phyloP scores from a whole-genome alignment of 1,140 invertebrate genomes.

The Chironomus striatipennis region DNA sequence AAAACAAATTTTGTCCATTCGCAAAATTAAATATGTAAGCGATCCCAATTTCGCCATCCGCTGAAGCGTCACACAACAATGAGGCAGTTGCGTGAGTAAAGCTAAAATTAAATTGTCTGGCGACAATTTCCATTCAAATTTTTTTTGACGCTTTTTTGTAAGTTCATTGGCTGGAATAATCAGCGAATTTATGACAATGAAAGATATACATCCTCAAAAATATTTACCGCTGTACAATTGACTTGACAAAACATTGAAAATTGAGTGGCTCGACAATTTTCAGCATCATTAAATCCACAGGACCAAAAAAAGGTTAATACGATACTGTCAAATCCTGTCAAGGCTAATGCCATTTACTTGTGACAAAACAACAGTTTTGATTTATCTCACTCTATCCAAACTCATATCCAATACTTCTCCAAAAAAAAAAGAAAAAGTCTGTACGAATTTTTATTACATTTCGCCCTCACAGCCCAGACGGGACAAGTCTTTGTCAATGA shows the following conservation, averaged over 20 bases:
- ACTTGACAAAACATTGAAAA: neutral
- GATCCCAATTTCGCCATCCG: neutral
- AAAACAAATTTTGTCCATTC: slow-evolving; percentile 5
- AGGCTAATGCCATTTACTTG: no score
- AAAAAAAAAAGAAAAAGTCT: no score
- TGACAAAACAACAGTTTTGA: no score
- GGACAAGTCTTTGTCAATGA: no score
- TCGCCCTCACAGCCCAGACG: no score
- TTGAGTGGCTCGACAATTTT: no score
- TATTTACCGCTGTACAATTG: neutral
- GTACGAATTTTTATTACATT: no score
- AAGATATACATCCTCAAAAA: neutral
- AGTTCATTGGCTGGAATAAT: neutral
- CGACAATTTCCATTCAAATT: neutral
- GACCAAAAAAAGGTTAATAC: no score
- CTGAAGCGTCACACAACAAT: neutral
- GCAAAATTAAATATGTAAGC: slow-evolving; percentile 9
- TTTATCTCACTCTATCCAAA: no score
- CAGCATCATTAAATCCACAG: no score
- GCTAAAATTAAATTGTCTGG: slow-evolving; percentile 2
- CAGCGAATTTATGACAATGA: neutral
- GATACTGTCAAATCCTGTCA: no score
- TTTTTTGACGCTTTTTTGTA: neutral
- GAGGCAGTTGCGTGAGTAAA: neutral
- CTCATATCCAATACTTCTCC: no score